Conservation (phyloP, 2,888 invertebrate species). For the Aspidiotus destructor region DNA sequence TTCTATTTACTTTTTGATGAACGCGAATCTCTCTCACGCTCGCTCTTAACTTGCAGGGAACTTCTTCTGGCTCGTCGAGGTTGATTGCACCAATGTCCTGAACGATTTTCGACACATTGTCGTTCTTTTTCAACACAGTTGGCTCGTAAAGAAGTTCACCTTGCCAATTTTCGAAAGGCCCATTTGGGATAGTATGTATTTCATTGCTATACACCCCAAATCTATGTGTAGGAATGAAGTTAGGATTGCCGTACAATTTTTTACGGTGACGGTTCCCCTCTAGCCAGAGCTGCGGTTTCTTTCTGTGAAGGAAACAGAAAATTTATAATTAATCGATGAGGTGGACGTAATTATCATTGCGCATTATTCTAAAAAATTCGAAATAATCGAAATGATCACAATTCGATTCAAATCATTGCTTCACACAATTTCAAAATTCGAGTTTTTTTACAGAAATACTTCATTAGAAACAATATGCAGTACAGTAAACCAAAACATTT, state of each 20-base stretch:
- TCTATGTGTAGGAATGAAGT: conserved; percentile 21
- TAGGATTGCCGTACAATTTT: conserved; percentile 20
- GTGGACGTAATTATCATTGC: too few species aligned
- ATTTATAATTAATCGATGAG: too few species aligned
- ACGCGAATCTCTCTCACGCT: not conserved
- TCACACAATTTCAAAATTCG: too few species aligned
- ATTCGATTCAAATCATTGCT: too few species aligned
- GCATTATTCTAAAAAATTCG: too few species aligned
- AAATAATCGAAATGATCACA: too few species aligned
- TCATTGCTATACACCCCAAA: conserved; percentile 20
- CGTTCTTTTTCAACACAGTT: conserved; percentile 11
- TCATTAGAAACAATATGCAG: too few species aligned
- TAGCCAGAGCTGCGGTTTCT: conserved; percentile 22
- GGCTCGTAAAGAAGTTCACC: conserved; percentile 23
- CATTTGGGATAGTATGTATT: not conserved
- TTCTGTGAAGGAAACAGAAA: conserved; percentile 7
- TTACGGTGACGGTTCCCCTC: conserved; percentile 22
- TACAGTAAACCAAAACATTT: too few species aligned
- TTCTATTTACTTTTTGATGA: too few species aligned
- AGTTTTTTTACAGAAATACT: too few species aligned
- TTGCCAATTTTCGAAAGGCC: not conserved
- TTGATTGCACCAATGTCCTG: conserved; percentile 21
- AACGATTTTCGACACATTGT: conserved; percentile 10
- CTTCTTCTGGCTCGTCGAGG: conserved; percentile 12
- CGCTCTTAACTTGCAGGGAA: not conserved